Evolutionary conservation across 2,888 invertebrate species (phyloP), one percentile per base, ranked within the genome.

Genomic region (Thecophora atra): DNA sequence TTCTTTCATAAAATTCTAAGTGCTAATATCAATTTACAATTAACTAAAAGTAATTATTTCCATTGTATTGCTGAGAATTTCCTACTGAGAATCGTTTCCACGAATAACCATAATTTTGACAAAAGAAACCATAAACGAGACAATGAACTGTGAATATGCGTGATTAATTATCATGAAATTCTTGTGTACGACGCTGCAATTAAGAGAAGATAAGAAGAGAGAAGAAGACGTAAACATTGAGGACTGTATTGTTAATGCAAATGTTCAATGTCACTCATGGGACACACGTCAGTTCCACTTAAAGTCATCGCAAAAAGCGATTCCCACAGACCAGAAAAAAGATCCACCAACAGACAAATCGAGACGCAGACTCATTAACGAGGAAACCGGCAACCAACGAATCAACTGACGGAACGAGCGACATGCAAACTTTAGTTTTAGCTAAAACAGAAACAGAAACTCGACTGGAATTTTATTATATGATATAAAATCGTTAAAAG

Each of bases 161-260:
- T 65, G 65, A 47, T 65, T 65, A 65, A 65, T 65, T 51, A 65
- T 44, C n/a, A 28, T 60, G 5, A 26, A 37, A 62, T 19, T 44
- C 42, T 42, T 63, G 19, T 8, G 37, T 37, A 11, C 11, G 7
- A 8, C 37, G 7, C 6, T 37, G 37, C 37, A 37, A 37, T 37
- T 37, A 37, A 37, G n/a, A n/a, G n/a, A n/a, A 37, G 11, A 37
- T 37, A 37, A 37, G 37, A 37, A 37, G 6, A 37, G 37, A 8
- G 37, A 37, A 37, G 2, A 37, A 37, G 11, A n/a, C n/a, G n/a
- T n/a, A 37, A 37, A 37, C 6, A 2, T 30, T 30, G 3, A 11
- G 3, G 1, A 44, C 6, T 37, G 7, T 37, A 19, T n/a, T 11
- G 63, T 24, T 17, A 47, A 44, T 26, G 47, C 44, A 42, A 21